A percentile compares a stretch with the other conserved stretches of the same genome.
These are phyloP conservation scores for Phalacrocorax brasilianus DNA, from an alignment of 2,113 vertebrate genomes.

Conservation along the genomic window DNA sequence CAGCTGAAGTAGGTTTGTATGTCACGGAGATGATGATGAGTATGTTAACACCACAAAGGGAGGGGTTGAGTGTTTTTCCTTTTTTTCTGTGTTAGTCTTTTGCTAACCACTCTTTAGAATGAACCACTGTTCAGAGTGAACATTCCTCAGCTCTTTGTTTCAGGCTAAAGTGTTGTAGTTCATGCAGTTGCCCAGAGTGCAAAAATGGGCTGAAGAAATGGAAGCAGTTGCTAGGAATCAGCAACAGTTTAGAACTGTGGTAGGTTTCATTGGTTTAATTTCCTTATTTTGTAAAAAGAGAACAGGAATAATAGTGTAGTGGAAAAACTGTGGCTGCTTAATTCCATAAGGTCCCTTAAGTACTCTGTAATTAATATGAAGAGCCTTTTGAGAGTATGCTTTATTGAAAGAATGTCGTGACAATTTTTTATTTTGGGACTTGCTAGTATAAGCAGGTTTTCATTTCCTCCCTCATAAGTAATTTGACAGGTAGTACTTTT, in stretches of 20 bases:
- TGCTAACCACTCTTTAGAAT: background rate
- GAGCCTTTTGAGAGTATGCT: fast-evolving
- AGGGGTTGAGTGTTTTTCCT: background rate
- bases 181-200: background rate
- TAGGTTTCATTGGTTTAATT: background rate
- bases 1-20: background rate
- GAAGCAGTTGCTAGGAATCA: background rate
- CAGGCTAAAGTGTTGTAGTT: background rate
- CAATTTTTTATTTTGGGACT: background rate
- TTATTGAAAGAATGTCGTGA: background rate
- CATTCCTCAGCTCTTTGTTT: background rate
- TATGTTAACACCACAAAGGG: background rate
- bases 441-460: background rate
- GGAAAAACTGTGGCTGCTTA: background rate
- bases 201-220: background rate
- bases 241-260: background rate
- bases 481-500: background rate
- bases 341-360: background rate
- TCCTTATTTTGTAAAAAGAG: background rate
- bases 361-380: background rate
- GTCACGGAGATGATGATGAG: background rate
- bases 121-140: background rate
- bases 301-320: background rate
- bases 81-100: background rate
- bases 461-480: background rate